Conservation (phyloP, 2,113 vertebrate genomes). For the Tursiops truncatus region DNA sequence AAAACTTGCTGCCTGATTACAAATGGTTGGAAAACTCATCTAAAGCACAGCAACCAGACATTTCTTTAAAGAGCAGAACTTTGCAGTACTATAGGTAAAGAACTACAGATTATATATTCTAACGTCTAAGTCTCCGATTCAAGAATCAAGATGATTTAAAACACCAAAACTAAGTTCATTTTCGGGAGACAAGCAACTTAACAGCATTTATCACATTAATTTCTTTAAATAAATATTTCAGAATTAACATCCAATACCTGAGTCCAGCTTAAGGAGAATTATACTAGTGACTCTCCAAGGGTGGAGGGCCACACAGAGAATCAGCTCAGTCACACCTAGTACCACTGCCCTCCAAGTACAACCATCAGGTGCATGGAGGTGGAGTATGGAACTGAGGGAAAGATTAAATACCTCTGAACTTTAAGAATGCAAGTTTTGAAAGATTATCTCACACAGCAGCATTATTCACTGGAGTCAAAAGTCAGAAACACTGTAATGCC, state of each 20-base stretch:
- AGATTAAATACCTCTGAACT: neutral
- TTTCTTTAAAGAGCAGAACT: neutral
- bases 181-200: neutral
- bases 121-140: neutral
- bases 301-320: fast-evolving
- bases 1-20: neutral
- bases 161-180: neutral
- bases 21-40: neutral
- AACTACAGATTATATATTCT: neutral
- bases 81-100: neutral
- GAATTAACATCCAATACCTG: neutral
- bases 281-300: neutral
- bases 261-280: neutral
- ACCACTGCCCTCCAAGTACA: neutral
- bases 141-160: neutral
- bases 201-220: neutral
- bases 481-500: neutral
- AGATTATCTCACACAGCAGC: neutral
- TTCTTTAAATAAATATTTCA: neutral
- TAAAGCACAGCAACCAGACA: neutral
- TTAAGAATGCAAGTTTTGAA: neutral
- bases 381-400: neutral
- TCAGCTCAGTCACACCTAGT: no score
- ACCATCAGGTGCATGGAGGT: neutral
- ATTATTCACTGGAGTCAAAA: neutral